Base-by-base conservation (phyloP, 2,113 vertebrate species). In the Anthoscopus minutus region DNA sequence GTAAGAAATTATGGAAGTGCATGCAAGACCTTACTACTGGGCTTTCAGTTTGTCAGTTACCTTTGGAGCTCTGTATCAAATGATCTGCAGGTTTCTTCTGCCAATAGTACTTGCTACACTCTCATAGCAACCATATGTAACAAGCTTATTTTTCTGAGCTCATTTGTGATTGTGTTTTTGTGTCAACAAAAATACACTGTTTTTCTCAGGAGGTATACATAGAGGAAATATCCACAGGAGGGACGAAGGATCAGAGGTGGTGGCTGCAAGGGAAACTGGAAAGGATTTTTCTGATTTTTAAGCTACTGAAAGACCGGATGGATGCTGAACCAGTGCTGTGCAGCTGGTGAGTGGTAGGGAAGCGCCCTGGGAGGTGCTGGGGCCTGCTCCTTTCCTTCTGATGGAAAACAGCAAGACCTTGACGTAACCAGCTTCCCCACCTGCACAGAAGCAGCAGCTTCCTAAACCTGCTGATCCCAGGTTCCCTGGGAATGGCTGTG, bases 321-420 rank as follows among this genome's bases (percentile, higher is more conserved):
- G 66, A 21, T 62, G 37, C 38, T 66, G 42, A 42, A 78, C 28
- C 33, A 61, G 31, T 88, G 65, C 60, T 27, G 8, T 13, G 31
- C 22, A 64, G 53, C 3, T 61, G 4, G 1, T 24, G 25, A 88
- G 54, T 3, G 14, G 54, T 30, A 73, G 21, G 21, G 64, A 86
- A 72, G 74, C 0, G 1, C 51, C 40, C 17, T 2, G 6, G 57
- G 35, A 81, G 12, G 25, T 5, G 0, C 4, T 7, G 2, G 15
- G 38, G 18, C 22, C 48, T 57, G 40, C 65, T 66, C n/a, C 42
- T 35, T 54, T 81, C 86, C 47, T 78, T n/a, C 56, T 4, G 6
- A 35, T 1, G 9, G 56, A 51, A 30, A 81, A 44, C 42, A 15
- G 56, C 2, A 23, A 89, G 47, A 9, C 45, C 56, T 70, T 14